A percentile compares a stretch with the other conserved stretches of the same genome.
phyloP scores from a whole-genome alignment of 2,113 vertebrate genomes.

The Chloropsis cyanopogon region DNA sequence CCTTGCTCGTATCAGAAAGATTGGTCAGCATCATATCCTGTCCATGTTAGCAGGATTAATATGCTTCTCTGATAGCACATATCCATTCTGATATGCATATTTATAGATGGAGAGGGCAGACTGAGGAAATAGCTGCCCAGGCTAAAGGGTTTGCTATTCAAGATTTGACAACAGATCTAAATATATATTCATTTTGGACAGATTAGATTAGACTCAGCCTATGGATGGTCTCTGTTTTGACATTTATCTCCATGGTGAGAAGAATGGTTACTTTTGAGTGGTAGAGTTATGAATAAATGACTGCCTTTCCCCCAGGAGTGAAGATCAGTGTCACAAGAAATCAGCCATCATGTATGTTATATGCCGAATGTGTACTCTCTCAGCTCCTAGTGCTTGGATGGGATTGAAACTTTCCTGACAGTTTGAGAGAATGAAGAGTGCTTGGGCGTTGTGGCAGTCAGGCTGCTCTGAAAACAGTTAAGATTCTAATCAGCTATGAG shows the following conservation, averaged over 20 bases:
- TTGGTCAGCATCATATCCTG: neutral
- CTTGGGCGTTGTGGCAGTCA: neutral
- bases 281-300: conserved; percentile 45
- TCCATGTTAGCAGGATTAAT: neutral
- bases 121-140: neutral
- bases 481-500: conserved; percentile 39
- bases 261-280: conserved; percentile 48
- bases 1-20: neutral
- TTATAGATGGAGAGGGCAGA: neutral
- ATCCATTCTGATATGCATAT: neutral
- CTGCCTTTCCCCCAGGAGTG: conserved; percentile 30
- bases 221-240: conserved; percentile 53
- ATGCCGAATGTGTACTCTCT: neutral
- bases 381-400: neutral
- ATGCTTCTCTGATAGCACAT: neutral
- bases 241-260: conserved; percentile 46
- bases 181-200: conserved; percentile 40
- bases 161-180: conserved; percentile 46
- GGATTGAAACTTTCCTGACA: conserved; percentile 28
- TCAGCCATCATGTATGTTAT: conserved; percentile 47
- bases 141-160: conserved; percentile 12
- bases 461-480: conserved; percentile 21
- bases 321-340: conserved; percentile 55
- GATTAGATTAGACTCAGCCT: conserved; percentile 47
- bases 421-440: conserved; percentile 1